Conservation (phyloP, 2,113 vertebrate species). For the Grallaria varia region DNA sequence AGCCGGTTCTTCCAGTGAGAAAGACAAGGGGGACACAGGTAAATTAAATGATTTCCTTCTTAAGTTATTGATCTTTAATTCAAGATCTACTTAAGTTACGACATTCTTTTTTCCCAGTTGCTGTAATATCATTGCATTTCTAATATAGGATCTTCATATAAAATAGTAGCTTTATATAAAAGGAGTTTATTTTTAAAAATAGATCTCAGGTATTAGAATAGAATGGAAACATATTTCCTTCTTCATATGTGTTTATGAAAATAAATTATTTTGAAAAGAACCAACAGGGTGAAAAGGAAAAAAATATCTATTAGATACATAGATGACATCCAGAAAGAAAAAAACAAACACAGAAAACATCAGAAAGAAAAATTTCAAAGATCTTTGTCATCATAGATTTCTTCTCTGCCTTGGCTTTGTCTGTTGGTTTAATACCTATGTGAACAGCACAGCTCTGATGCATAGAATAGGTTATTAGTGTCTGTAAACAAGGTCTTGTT, state of each 20-base stretch:
- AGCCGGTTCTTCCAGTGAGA: not conserved
- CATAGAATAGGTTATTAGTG: not conserved
- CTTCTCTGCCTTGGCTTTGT: not conserved
- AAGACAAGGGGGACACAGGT: not conserved
- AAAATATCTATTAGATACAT: not conserved
- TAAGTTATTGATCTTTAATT: constrained; percentile 11
- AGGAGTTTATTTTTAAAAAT: not conserved
- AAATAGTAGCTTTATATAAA: not conserved
- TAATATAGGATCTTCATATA: not conserved
- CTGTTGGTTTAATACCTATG: not conserved
- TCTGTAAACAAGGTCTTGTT: not conserved
- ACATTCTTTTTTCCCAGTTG: not conserved
- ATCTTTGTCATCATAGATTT: not conserved
- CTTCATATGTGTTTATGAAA: not conserved
- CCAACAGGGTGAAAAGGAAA: not conserved
- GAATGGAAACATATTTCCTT: not conserved
- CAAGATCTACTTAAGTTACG: not conserved
- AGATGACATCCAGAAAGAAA: not conserved
- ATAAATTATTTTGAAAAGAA: not conserved
- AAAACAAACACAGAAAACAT: not conserved
- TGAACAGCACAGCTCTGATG: not conserved
- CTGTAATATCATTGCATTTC: not conserved
- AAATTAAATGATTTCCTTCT: not conserved
- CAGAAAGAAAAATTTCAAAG: not conserved
- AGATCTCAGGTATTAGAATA: not conserved